phyloP scores from a whole-genome alignment of 1,140 invertebrate genomes.

The Ectropis grisescens region DNA sequence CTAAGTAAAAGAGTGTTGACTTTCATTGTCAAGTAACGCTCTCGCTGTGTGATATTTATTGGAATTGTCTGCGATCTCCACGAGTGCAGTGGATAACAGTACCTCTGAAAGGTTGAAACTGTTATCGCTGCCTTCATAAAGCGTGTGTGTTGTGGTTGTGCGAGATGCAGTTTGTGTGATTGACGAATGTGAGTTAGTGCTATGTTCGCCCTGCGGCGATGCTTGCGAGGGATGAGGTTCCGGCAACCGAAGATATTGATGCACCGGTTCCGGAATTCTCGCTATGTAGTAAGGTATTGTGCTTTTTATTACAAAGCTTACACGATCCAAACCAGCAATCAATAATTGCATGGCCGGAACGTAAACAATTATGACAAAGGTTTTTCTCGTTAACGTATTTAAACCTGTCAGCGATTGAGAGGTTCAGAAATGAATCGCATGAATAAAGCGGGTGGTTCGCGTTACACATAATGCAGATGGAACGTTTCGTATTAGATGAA shows the following conservation, averaged over 20 bases:
- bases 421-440: constrained; percentile 13
- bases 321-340: constrained; percentile 12
- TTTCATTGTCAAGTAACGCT: constrained; percentile 14
- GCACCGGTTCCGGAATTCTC: neutral
- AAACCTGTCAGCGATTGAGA: constrained; percentile 2
- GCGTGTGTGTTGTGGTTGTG: no score
- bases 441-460: constrained; percentile 13
- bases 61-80: constrained; percentile 6
- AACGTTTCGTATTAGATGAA: neutral
- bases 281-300: constrained; percentile 13
- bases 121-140: no score
- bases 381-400: constrained; percentile 11
- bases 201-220: neutral
- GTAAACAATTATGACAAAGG: constrained; percentile 17
- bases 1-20: constrained; percentile 16
- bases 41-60: constrained; percentile 6
- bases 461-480: constrained; percentile 7
- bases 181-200: no score
- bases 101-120: constrained; percentile 4
- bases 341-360: constrained; percentile 2
- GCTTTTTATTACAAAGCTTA: constrained; percentile 13
- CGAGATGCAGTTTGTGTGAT: no score
- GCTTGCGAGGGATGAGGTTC: neutral
- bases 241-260: neutral
- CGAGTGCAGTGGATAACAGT: constrained; percentile 11